phyloP scores from a whole-genome alignment of 2,797 vertebrate genomes.

The Prunella strophiata region DNA sequence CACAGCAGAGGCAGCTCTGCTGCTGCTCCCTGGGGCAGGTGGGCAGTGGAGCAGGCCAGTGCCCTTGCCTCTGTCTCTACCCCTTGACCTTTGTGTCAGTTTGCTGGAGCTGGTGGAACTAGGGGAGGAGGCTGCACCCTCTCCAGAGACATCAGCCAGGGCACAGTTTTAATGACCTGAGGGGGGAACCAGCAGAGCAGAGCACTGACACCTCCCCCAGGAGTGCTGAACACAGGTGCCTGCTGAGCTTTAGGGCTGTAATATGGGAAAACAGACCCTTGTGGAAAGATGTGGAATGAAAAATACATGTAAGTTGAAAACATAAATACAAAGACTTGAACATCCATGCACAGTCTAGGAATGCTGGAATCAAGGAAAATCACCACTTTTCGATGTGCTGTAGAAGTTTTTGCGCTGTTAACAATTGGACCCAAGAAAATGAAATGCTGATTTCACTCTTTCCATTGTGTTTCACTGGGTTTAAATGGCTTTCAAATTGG shows the following conservation, averaged over 20 bases:
- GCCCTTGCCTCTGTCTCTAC: not conserved
- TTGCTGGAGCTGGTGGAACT: not conserved
- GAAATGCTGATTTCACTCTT: not conserved
- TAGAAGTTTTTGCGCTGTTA: not conserved
- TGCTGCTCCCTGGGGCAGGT: not conserved
- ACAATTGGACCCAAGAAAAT: not conserved
- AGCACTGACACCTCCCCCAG: rapidly evolving
- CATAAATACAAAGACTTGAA: not conserved
- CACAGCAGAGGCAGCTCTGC: not conserved
- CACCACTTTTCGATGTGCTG: not conserved
- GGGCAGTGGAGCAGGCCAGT: not conserved
- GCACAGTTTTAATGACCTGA: not conserved
- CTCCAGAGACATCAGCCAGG: not conserved
- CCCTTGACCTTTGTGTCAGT: not conserved
- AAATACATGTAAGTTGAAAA: not conserved
- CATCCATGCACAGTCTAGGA: not conserved
- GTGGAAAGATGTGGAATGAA: not conserved
- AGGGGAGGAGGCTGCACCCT: not conserved
- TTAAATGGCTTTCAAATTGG: not conserved
- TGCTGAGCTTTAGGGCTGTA: not conserved
- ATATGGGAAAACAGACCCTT: not conserved
- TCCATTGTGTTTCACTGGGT: not conserved
- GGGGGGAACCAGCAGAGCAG: rapidly evolving
- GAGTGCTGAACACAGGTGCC: not conserved
- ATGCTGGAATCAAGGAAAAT: not conserved